Conservation (phyloP, 2,113 vertebrate species). For the Pomatorhinus ruficollis region DNA sequence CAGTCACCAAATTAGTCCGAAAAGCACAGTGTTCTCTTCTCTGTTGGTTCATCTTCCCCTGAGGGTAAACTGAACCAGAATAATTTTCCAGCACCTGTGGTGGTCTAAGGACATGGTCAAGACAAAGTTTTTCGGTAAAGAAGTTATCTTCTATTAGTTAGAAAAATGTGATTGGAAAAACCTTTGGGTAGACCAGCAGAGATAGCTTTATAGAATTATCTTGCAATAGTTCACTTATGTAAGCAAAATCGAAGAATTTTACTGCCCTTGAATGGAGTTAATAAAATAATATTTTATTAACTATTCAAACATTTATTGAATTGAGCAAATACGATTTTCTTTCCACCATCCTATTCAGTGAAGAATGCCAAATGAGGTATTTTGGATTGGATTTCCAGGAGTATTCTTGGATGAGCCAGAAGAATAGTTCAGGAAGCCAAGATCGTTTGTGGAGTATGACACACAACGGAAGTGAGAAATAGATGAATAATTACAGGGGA, state of each 20-base stretch:
- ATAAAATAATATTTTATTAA: constrained; percentile 10
- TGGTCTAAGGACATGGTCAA: neutral
- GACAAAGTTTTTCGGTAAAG: neutral
- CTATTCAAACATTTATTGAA: neutral
- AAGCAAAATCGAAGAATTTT: neutral
- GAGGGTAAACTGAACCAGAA: neutral
- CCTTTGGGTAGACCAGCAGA: neutral
- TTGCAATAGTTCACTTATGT: neutral
- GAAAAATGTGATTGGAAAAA: neutral
- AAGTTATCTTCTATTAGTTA: neutral
- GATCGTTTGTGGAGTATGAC: neutral
- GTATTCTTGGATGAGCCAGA: neutral
- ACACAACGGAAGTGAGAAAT: neutral
- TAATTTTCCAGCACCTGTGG: neutral
- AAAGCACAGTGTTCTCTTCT: neutral
- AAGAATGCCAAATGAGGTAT: neutral
- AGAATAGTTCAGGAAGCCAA: neutral
- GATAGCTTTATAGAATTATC: neutral
- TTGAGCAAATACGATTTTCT: neutral
- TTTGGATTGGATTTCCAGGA: neutral
- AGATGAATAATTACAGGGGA: neutral
- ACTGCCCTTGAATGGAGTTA: neutral
- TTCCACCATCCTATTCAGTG: neutral
- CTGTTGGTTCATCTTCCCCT: neutral
- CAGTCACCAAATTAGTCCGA: neutral